Evolutionary conservation across 2,113 vertebrate species (phyloP).

Genomic region (Muntiacus reevesi): DNA sequence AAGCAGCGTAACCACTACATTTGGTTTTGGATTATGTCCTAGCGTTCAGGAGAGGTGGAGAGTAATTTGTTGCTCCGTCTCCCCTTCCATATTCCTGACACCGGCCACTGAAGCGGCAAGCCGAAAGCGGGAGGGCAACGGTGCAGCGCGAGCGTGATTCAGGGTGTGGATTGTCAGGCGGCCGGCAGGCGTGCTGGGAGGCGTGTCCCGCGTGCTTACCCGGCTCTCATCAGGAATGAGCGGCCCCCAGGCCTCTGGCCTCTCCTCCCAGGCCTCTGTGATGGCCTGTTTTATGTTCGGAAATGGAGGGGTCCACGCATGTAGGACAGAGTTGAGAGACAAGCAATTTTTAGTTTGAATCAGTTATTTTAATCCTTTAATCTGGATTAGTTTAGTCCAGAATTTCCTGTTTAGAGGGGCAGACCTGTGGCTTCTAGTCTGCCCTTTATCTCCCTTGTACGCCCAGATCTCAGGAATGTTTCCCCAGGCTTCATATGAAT

Average conservation of each 20-base stretch:
- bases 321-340: not conserved
- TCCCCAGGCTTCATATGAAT: not conserved
- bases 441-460: not conserved
- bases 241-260: rapidly evolving
- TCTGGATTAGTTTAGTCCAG: not conserved
- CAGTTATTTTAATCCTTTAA: not conserved
- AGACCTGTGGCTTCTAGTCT: not conserved
- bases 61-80: not conserved
- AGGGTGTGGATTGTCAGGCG: rapidly evolving
- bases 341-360: not conserved
- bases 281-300: rapidly evolving
- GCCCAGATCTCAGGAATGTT: not conserved
- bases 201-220: rapidly evolving
- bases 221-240: not conserved
- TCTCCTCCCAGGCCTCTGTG: not conserved
- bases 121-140: rapidly evolving
- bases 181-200: rapidly evolving
- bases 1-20: rapidly evolving
- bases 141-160: rapidly evolving
- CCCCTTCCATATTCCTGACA: not conserved
- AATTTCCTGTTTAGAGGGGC: not conserved
- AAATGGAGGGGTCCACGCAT: too few species aligned
- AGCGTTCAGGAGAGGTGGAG: not conserved
- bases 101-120: not conserved
- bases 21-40: not conserved